Evolutionary conservation across 2,888 invertebrate species (phyloP).

Genomic region (Epistrophella euchroma): DNA sequence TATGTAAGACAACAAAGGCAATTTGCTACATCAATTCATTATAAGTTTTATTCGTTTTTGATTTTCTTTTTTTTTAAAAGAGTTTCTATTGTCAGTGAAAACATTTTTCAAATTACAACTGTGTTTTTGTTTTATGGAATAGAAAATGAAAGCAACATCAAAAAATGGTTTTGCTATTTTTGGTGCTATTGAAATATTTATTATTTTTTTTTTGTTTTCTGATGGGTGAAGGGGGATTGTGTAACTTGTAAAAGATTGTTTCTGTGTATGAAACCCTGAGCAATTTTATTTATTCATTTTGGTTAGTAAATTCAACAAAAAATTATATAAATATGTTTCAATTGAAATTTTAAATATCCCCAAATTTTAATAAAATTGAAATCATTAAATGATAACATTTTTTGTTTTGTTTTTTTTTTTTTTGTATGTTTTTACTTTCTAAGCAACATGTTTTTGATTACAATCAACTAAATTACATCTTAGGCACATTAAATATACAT

Average conservation of each 20-base stretch:
- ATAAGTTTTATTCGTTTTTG: constrained; percentile 41
- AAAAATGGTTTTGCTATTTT: constrained; percentile 41
- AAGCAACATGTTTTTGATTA: constrained; percentile 71
- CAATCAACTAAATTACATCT: constrained; percentile 76
- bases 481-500: constrained; percentile 82
- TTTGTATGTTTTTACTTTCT: constrained; percentile 64
- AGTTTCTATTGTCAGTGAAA: constrained; percentile 48
- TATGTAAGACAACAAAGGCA: not conserved
- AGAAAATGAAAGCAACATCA: constrained; percentile 48
- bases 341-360: constrained; percentile 66
- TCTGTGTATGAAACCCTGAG: constrained; percentile 74
- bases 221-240: not conserved
- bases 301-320: constrained; percentile 36
- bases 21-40: constrained; percentile 58
- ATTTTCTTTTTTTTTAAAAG: constrained; percentile 53
- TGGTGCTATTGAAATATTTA: constrained; percentile 29
- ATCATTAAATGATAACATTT: constrained; percentile 52
- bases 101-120: not conserved
- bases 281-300: constrained; percentile 71
- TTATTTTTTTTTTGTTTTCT: constrained; percentile 6
- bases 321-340: constrained; percentile 11
- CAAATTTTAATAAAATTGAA: constrained; percentile 54
- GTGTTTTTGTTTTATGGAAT: constrained; percentile 11
- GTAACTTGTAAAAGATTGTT: constrained; percentile 73
- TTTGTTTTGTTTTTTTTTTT: constrained; percentile 14